Evolutionary conservation across 2,888 invertebrate genomes (phyloP), one percentile per base, ranked within the genome.

Genomic region (Scaptomyza parva): DNA sequence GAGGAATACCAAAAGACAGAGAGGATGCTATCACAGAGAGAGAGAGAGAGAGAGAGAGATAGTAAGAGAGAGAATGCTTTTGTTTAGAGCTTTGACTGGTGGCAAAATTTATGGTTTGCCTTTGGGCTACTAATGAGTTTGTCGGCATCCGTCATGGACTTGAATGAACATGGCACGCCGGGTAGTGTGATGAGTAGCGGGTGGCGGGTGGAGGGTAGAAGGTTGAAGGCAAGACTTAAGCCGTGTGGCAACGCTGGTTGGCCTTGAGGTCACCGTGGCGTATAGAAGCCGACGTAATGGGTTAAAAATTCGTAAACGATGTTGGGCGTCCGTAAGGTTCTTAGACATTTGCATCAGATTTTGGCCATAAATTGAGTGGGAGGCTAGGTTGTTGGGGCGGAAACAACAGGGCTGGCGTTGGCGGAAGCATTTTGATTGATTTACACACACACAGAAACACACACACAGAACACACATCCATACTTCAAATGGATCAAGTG

Each of bases 241-340:
- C 60, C 24, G 30, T 55, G 43, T 53, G n/a, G n/a, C 30, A 35
- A 35, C 14, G 54, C 24, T 35, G 54, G 54, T 54, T 51, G 59
- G 78, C 70, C 79, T 63, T 63, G 62, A 69, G 50, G 50, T 47
- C 37, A 50, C 54, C n/a, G 14, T 22, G 11, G 14, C 22, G 43
- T 28, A 28, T 18, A 58, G 39, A 9, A 40, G 47, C 18, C 47
- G 17, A 20, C 61, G 43, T 84, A 84, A 86, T 84, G 86, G 83
- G 84, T 84, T 84, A 84, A 84, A 84, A 84, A 84, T 84, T 81
- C 84, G 81, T 86, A 81, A 84, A 75, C 71, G 78, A 62, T 86
- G 83, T 77, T 66, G 86, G 78, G 86, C 78, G 78, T 76, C 57
- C 57, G 78, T 86, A 84, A 84, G 83, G 86, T 80, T 75, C 83